Base-by-base conservation (phyloP, 2,113 vertebrate genomes). In the Pelobates fuscus region DNA sequence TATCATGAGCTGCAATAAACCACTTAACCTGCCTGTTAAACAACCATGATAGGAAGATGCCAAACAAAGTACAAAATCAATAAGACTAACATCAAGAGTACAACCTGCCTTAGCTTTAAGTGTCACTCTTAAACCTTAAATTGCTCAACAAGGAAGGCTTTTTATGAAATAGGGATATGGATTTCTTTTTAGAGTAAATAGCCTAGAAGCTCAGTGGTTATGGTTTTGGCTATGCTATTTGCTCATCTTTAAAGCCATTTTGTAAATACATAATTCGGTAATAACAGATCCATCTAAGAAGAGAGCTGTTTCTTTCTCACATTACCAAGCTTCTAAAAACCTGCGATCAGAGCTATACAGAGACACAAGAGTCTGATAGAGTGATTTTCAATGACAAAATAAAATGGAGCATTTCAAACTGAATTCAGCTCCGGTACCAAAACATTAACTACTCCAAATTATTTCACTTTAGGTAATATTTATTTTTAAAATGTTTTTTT, bases 1-100 rank as follows among this genome's bases (percentile, higher is more conserved):
- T 21, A 20, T 44, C 21, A 21, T 60, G 32, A 44, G 27, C 68
- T 30, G 18, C 25, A 59, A 1, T 58, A 18, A 61, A 49, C 70
- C 26, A 24, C 52, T 72, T 72, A 72, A 63, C 59, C 27, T 63
- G 58, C 52, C 70, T 63, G 21, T 72, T 72, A 72, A 63, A 30
- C 29, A 37, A n/a, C 15, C 14, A 63, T 18, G 44, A 72, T 49
- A 72, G 70, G 43, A 30, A 72, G 70, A 72, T 72, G 59, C 70
- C 70, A 72, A 71, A 72, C 59, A 62, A 46, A 63, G 54, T 72
- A 63, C n/a, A 52, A 72, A 72, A 72, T 72, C 70, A 60, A 72
- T 72, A 32, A n/a, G 3, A 14, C 59, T 52, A 63, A 72, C 70
- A 63, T 49, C 23, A 17, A 49, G 59, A 72, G 27, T 54, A 43